Evolutionary conservation across 35 echinoderm and acorn worm genomes (phyloP).

Genomic region (Ophiothrix spiculata): DNA sequence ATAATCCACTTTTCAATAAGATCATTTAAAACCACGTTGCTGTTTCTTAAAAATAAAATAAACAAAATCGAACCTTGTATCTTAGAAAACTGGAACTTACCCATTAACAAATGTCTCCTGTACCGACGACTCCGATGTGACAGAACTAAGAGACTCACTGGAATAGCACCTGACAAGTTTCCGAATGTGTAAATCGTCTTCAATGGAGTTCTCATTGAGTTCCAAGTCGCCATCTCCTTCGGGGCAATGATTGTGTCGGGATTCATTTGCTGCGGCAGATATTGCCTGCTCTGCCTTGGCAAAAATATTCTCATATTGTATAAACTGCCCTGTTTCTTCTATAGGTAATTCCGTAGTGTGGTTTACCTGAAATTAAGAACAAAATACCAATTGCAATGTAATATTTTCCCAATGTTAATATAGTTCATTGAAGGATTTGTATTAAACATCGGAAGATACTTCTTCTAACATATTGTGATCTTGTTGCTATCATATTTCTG

Average conservation of each 20-base stretch:
- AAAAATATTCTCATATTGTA: slow-evolving; percentile 89
- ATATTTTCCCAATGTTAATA: background rate
- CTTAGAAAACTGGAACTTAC: no score
- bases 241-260: slow-evolving; percentile 34
- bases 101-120: slow-evolving; percentile 58
- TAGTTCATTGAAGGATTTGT: no score
- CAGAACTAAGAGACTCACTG: slow-evolving; percentile 76
- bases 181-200: slow-evolving; percentile 60
- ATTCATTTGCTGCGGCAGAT: slow-evolving; percentile 74
- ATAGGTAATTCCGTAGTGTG: slow-evolving; percentile 46
- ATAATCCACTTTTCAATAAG: no score
- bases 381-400: background rate
- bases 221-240: background rate
- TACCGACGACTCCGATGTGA: slow-evolving; percentile 85
- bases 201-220: slow-evolving; percentile 46
- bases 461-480: no score
- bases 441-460: no score
- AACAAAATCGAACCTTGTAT: no score
- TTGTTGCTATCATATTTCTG: no score
- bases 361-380: slow-evolving; percentile 5
- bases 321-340: slow-evolving; percentile 63
- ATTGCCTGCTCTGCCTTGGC: slow-evolving; percentile 84
- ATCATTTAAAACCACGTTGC: no score
- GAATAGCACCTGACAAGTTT: slow-evolving; percentile 85
- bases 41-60: no score